These are phyloP conservation scores for Mythimna loreyi DNA, from an alignment of 2,888 invertebrate species.

Conservation along the genomic window DNA sequence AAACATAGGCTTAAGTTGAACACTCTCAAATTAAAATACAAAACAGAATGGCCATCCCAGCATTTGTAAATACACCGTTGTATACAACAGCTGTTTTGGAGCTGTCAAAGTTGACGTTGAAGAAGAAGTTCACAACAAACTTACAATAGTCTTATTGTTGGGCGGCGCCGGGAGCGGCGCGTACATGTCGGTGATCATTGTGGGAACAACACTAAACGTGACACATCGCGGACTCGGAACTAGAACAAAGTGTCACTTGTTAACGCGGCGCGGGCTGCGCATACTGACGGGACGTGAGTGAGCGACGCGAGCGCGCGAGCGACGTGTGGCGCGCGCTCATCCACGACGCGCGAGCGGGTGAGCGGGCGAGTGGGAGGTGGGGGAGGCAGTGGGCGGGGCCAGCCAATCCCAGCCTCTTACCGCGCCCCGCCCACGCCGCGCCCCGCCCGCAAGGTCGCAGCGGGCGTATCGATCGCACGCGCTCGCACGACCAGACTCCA, in stretches of 20 bases:
- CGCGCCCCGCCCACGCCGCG: constrained; percentile 83
- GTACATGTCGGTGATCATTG: constrained; percentile 89
- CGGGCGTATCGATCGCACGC: constrained; percentile 89
- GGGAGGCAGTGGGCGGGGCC: constrained; percentile 79
- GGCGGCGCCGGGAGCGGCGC: constrained; percentile 86
- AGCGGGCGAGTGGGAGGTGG: constrained; percentile 68
- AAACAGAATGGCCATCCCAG: background rate
- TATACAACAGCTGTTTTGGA: constrained; percentile 57
- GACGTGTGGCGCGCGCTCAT: constrained; percentile 64
- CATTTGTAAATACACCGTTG: constrained; percentile 44
- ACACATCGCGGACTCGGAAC: constrained; percentile 67
- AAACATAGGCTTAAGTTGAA: background rate
- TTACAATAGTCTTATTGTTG: constrained; percentile 85
- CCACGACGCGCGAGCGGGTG: constrained; percentile 54
- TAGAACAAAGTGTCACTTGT: constrained; percentile 63
- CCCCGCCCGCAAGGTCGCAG: constrained; percentile 89
- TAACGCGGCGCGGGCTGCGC: constrained; percentile 66
- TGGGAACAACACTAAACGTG: constrained; percentile 77
- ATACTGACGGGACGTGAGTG: constrained; percentile 73
- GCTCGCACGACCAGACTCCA: constrained; percentile 84
- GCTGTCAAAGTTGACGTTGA: constrained; percentile 58
- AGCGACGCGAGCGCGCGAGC: constrained; percentile 66
- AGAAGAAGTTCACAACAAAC: constrained; percentile 68
- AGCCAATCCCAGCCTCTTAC: constrained; percentile 86
- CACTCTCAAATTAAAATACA: background rate